phyloP scores from a whole-genome alignment of 2,888 invertebrate genomes.

The Hoplodrina blanda region DNA sequence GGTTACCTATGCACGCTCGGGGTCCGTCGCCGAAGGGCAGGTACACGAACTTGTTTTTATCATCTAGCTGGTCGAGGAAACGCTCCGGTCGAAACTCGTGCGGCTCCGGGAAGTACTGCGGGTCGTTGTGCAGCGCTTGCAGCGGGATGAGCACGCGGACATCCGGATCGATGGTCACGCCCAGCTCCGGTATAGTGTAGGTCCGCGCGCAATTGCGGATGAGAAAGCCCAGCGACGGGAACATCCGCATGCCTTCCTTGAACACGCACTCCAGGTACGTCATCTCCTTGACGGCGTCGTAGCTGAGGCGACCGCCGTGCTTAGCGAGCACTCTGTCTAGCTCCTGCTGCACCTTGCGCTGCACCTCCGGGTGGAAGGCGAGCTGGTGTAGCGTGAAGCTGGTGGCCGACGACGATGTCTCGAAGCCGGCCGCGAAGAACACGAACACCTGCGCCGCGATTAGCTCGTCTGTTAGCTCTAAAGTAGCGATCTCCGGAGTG shows the following conservation, averaged over 20 bases:
- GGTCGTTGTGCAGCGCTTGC: conserved; percentile 76
- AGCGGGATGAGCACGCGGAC: conserved; percentile 69
- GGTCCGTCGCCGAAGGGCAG: conserved; percentile 82
- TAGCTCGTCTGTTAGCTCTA: conserved; percentile 73
- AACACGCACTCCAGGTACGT: conserved; percentile 75
- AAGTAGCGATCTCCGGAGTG: conserved; percentile 62
- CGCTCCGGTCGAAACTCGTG: conserved; percentile 76
- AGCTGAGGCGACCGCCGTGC: conserved; percentile 71
- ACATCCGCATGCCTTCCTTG: conserved; percentile 78
- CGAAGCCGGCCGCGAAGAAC: conserved; percentile 80
- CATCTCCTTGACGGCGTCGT: conserved; percentile 79
- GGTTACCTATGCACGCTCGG: conserved; percentile 80
- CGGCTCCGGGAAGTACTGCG: conserved; percentile 75
- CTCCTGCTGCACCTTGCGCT: conserved; percentile 73
- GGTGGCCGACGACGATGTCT: conserved; percentile 79
- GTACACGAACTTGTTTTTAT: conserved; percentile 73
- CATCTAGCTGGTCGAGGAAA: conserved; percentile 68
- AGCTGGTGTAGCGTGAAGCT: conserved; percentile 79
- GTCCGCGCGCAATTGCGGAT: conserved; percentile 70
- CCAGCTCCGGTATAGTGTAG: conserved; percentile 75
- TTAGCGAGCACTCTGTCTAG: conserved; percentile 72
- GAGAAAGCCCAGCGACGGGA: conserved; percentile 79
- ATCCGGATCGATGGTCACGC: conserved; percentile 73
- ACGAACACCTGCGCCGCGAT: conserved; percentile 78
- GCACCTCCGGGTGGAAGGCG: conserved; percentile 74